Conservation (phyloP, 2,888 invertebrate genomes). For the Scaptomyza flava region DNA sequence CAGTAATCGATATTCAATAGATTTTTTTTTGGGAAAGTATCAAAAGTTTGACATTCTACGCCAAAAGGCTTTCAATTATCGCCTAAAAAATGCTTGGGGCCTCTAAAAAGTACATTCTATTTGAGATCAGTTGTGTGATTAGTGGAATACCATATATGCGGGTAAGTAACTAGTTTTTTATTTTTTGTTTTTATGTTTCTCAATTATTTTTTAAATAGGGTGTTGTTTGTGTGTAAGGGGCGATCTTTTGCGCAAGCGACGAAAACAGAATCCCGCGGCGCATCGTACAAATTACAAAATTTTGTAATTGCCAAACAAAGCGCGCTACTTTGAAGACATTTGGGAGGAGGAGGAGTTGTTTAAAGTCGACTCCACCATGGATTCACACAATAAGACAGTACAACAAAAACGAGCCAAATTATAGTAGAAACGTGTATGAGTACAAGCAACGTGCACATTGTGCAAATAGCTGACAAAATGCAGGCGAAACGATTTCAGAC, state of each 20-base stretch:
- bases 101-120: slow-evolving; percentile 45
- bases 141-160: slow-evolving; percentile 55
- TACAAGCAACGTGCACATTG: slow-evolving; percentile 66
- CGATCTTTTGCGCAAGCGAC: slow-evolving; percentile 61
- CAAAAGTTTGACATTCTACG: slow-evolving; percentile 52
- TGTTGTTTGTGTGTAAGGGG: neutral
- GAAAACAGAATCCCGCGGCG: slow-evolving; percentile 70
- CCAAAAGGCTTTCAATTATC: slow-evolving; percentile 61
- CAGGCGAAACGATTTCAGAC: slow-evolving; percentile 48
- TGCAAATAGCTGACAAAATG: slow-evolving; percentile 77
- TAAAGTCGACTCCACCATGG: slow-evolving; percentile 11
- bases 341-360: slow-evolving; percentile 9
- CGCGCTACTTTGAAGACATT: slow-evolving; percentile 38
- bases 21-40: slow-evolving; percentile 31
- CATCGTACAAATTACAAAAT: slow-evolving; percentile 75
- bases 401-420: slow-evolving; percentile 61
- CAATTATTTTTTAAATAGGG: slow-evolving; percentile 4
- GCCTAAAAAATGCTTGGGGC: slow-evolving; percentile 5
- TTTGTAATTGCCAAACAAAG: slow-evolving; percentile 79
- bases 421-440: slow-evolving; percentile 55
- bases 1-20: slow-evolving; percentile 55
- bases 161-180: slow-evolving; percentile 30
- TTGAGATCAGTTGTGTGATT: slow-evolving; percentile 48
- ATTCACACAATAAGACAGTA: slow-evolving; percentile 57
- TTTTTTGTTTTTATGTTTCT: neutral